These are phyloP conservation scores for Mesaphorura yosii DNA, from an alignment of 1,140 invertebrate species.

Conservation along the genomic window DNA sequence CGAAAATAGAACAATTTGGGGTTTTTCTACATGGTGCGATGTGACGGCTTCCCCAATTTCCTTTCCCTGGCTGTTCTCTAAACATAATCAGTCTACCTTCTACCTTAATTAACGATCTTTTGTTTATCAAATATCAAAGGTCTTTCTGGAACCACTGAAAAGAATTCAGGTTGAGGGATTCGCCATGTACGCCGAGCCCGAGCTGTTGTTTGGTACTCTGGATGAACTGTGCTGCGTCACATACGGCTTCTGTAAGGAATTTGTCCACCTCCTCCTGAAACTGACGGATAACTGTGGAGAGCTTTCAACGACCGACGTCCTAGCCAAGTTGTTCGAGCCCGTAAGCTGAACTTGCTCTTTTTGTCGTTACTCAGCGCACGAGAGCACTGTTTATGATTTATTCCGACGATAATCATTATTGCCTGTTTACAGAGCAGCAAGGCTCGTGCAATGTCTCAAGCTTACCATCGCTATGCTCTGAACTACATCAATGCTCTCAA, in stretches of 20 bases:
- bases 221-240: slow-evolving; percentile 57
- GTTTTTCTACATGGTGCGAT: too few species aligned
- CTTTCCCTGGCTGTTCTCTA: too few species aligned
- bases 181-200: slow-evolving; percentile 55
- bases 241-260: slow-evolving; percentile 56
- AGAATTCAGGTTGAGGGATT: slow-evolving; percentile 58
- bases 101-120: neutral
- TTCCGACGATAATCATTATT: too few species aligned
- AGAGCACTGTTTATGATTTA: too few species aligned
- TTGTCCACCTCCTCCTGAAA: slow-evolving; percentile 46
- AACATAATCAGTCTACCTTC: neutral
- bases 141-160: slow-evolving; percentile 59
- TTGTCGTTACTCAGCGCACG: too few species aligned
- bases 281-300: slow-evolving; percentile 40
- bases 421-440: slow-evolving; percentile 35
- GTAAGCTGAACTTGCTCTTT: slow-evolving; percentile 34
- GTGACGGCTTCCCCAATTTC: too few species aligned
- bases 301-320: slow-evolving; percentile 42
- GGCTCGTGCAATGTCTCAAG: slow-evolving; percentile 40
- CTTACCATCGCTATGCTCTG: slow-evolving; percentile 50
- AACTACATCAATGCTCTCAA: slow-evolving; percentile 52
- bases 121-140: slow-evolving; percentile 37
- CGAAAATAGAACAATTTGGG: too few species aligned
- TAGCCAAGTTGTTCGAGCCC: slow-evolving; percentile 50
- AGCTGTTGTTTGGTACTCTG: slow-evolving; percentile 56